These are phyloP conservation scores for Paelopatides confundens DNA, from an alignment of 53 echinoderm and acorn worm species.

Conservation along the genomic window DNA sequence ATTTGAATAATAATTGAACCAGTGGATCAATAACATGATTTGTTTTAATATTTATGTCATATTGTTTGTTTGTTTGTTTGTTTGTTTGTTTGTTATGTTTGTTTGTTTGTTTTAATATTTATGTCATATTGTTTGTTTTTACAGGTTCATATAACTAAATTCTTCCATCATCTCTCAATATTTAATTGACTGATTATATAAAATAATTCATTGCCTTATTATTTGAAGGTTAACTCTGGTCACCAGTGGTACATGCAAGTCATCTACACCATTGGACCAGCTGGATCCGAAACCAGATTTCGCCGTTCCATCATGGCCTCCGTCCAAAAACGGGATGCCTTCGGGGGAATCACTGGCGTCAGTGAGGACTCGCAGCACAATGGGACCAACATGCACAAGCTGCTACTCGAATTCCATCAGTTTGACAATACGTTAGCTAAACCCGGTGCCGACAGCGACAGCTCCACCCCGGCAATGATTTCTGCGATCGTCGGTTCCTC, in stretches of 20 bases:
- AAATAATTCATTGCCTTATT: neutral
- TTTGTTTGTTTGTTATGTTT: too few relatives aligned
- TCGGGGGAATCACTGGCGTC: slow-evolving; percentile 57
- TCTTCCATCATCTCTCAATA: too few relatives aligned
- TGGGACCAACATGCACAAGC: slow-evolving; percentile 93
- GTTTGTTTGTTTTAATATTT: too few relatives aligned
- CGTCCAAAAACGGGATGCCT: slow-evolving; percentile 59
- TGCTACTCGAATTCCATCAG: slow-evolving; percentile 68
- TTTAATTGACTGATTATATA: neutral
- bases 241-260: slow-evolving; percentile 99
- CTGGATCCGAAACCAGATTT: slow-evolving; percentile 73
- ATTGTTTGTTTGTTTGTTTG: too few relatives aligned
- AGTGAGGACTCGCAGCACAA: slow-evolving; percentile 71
- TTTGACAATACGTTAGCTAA: neutral
- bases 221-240: slow-evolving; percentile 91
- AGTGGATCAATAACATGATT: too few relatives aligned
- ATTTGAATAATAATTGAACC: too few relatives aligned
- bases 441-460: neutral
- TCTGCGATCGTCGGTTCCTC: slow-evolving; percentile 34
- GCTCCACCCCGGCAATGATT: neutral
- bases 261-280: slow-evolving; percentile 92
- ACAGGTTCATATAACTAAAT: too few relatives aligned
- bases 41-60: too few relatives aligned
- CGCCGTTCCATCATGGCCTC: slow-evolving; percentile 82
- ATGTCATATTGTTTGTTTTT: too few relatives aligned